phyloP scores from a whole-genome alignment of 2,113 vertebrate species.

The Malurus elegans region DNA sequence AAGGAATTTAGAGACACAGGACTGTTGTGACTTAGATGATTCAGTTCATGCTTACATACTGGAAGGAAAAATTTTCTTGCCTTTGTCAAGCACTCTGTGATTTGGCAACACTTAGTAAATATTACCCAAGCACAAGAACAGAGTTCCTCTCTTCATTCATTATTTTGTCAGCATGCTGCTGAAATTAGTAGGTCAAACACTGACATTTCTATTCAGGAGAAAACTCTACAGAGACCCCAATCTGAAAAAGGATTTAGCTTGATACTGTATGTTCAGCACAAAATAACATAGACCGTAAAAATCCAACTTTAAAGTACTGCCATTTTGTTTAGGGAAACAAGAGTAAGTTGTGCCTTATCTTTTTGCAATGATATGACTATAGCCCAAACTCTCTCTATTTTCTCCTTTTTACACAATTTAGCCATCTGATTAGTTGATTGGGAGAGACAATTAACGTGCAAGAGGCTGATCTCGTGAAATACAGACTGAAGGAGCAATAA shows the following conservation, averaged over 20 bases:
- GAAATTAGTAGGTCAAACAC: constrained; percentile 16
- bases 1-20: neutral
- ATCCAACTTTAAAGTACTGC: neutral
- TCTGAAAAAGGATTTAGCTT: neutral
- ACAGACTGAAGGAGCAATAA: constrained; percentile 4
- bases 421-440: constrained; percentile 14
- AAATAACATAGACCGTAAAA: neutral
- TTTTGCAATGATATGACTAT: neutral
- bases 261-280: neutral
- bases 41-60: neutral
- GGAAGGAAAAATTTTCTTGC: neutral
- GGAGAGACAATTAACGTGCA: constrained; percentile 64
- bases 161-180: neutral
- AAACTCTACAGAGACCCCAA: neutral
- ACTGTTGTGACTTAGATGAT: neutral
- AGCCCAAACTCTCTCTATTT: neutral
- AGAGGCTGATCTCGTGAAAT: constrained; percentile 63
- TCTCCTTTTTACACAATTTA: neutral
- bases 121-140: neutral
- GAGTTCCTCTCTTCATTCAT: neutral
- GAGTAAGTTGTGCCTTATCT: neutral
- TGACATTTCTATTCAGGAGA: neutral
- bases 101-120: neutral
- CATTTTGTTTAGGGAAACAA: neutral
- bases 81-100: neutral